A percentile compares a stretch with the other conserved stretches of the same genome.
Conservation (phyloP, 2,113 vertebrate genomes). For the Scomber scombrus region DNA sequence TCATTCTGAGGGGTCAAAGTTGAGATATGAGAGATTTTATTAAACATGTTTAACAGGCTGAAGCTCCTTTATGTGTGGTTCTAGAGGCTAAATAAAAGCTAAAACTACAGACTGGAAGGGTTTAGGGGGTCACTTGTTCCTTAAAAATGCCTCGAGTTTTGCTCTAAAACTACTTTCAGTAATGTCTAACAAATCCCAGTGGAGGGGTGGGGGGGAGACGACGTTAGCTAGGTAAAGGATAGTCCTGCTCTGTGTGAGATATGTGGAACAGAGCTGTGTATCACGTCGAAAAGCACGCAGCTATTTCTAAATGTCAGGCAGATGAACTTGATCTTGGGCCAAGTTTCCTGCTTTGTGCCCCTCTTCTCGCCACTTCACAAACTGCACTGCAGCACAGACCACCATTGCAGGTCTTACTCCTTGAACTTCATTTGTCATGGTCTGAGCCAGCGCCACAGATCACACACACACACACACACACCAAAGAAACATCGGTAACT, state of each 20-base stretch:
- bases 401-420: no score
- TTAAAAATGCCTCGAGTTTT: not conserved
- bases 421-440: no score
- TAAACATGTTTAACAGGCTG: not conserved
- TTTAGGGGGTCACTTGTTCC: not conserved
- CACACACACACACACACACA: no score
- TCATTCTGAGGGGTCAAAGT: no score
- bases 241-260: not conserved
- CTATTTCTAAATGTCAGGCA: constrained; percentile 12
- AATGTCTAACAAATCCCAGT: not conserved
- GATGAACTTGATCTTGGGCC: constrained; percentile 40
- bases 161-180: constrained; percentile 4
- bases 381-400: not conserved
- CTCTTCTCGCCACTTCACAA: constrained; percentile 4
- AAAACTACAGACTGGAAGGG: not conserved
- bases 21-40: no score
- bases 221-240: not conserved
- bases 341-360: constrained; percentile 7
- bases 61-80: not conserved
- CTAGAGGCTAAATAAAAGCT: not conserved
- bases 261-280: constrained; percentile 15
- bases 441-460: not conserved
- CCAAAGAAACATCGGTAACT: not conserved
- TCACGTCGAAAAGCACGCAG: not conserved
- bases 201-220: not conserved